phyloP scores from a whole-genome alignment of 1,140 invertebrate species.

The Stenopsyche tienmushanensis region DNA sequence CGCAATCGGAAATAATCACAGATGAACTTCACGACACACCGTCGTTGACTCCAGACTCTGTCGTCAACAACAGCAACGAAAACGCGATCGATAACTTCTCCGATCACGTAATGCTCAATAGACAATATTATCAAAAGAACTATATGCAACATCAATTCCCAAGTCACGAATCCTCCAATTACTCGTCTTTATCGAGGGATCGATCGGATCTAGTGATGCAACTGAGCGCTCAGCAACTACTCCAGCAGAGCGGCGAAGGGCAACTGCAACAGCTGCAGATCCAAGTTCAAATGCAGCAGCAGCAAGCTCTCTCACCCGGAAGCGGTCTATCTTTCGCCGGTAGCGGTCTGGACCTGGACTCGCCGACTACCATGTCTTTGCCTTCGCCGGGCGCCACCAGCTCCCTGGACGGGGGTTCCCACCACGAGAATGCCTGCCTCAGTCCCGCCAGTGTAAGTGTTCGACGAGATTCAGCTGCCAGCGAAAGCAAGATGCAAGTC shows the following conservation, averaged over 20 bases:
- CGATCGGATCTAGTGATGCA: slow-evolving; percentile 54
- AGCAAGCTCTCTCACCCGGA: slow-evolving; percentile 62
- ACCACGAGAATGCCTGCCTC: slow-evolving; percentile 60
- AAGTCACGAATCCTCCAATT: slow-evolving; percentile 54
- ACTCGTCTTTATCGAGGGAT: slow-evolving; percentile 50
- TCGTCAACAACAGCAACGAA: slow-evolving; percentile 65
- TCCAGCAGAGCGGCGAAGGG: slow-evolving; percentile 53
- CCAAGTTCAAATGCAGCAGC: slow-evolving; percentile 65
- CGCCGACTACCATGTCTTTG: slow-evolving; percentile 74
- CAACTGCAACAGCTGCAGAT: slow-evolving; percentile 69
- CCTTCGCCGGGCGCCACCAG: slow-evolving; percentile 73
- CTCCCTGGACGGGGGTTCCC: slow-evolving; percentile 63
- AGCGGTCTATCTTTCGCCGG: slow-evolving; percentile 69
- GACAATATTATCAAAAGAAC: slow-evolving; percentile 55
- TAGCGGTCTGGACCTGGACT: slow-evolving; percentile 70
- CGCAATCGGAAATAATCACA: slow-evolving; percentile 61
- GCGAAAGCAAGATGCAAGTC: slow-evolving; percentile 73
- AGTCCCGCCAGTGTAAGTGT: slow-evolving; percentile 66
- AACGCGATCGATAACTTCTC: slow-evolving; percentile 68
- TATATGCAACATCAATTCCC: slow-evolving; percentile 52
- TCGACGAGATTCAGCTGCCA: slow-evolving; percentile 57
- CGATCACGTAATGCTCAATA: slow-evolving; percentile 59
- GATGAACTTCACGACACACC: slow-evolving; percentile 56
- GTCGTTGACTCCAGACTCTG: slow-evolving; percentile 63
- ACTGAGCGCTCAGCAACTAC: slow-evolving; percentile 49